Evolutionary conservation across 1,140 invertebrate genomes (phyloP).

Genomic region (Idris sp.): DNA sequence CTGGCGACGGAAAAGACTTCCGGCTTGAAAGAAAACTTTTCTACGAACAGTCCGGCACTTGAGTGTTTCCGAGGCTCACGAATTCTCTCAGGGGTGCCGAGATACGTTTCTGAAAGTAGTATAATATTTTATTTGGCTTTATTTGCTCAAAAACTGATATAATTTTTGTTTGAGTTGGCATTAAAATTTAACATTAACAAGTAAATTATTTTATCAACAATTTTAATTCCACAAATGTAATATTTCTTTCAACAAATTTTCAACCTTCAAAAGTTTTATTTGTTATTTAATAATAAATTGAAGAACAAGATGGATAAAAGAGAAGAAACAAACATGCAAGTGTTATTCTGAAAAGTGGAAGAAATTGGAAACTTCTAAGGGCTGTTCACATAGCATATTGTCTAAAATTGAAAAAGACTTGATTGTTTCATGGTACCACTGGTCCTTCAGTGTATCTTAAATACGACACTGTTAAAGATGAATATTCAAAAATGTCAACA

Average conservation of each 20-base stretch:
- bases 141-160: conserved; percentile 18
- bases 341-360: conserved; percentile 34
- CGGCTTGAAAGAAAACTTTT: conserved; percentile 45
- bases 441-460: conserved; percentile 36
- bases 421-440: conserved; percentile 50
- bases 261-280: too few species aligned
- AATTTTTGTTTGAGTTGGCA: conserved; percentile 18
- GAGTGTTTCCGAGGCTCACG: conserved; percentile 45
- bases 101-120: conserved; percentile 38
- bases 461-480: conserved; percentile 19
- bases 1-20: conserved; percentile 55
- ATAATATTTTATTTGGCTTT: conserved; percentile 41
- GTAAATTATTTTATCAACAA: too few species aligned
- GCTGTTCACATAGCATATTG: conserved; percentile 42
- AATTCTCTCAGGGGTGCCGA: conserved; percentile 25
- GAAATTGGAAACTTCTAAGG: conserved; percentile 44
- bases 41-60: conserved; percentile 41
- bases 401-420: conserved; percentile 45
- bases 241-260: too few species aligned
- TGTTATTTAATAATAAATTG: too few species aligned
- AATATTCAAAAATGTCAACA: conserved; percentile 36
- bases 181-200: conserved; percentile 35
- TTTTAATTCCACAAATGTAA: too few species aligned
- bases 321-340: too few species aligned
- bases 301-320: too few species aligned